A percentile compares a stretch with the other conserved stretches of the same genome.
phyloP scores from a whole-genome alignment of 1,140 invertebrate species.

The Paraescarpia echinospica region DNA sequence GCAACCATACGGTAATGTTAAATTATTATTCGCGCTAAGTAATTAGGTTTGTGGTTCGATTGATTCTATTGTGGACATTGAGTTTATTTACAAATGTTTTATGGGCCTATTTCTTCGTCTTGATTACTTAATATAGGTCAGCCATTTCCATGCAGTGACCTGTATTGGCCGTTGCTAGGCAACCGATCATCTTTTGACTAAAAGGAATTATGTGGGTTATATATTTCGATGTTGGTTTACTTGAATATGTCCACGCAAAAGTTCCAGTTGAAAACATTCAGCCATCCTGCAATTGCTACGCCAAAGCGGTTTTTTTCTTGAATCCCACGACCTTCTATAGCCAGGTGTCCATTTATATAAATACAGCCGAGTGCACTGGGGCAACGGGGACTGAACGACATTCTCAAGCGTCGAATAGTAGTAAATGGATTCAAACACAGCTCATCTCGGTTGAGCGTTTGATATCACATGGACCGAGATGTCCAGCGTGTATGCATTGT shows the following conservation, averaged over 20 bases:
- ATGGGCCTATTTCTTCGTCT: neutral
- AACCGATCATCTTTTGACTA: no score
- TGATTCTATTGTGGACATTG: neutral
- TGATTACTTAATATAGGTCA: neutral
- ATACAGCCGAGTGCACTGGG: no score
- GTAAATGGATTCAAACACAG: no score
- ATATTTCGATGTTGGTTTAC: neutral
- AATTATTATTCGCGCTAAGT: neutral
- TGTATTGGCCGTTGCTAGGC: no score
- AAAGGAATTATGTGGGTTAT: neutral
- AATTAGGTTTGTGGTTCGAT: neutral
- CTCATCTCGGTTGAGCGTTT: no score
- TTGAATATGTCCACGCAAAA: neutral
- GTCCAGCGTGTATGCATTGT: no score
- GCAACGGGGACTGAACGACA: no score
- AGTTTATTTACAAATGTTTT: neutral
- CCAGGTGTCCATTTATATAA: no score
- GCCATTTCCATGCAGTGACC: neutral
- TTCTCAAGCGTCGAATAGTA: no score
- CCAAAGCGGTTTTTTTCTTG: neutral
- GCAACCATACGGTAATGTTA: neutral
- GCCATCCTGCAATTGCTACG: neutral
- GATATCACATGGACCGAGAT: no score
- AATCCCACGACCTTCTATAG: no score
- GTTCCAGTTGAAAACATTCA: neutral